A percentile compares a stretch with the other conserved stretches of the same genome.
phyloP scores from a whole-genome alignment of 2,113 vertebrate species.

The Sminthopsis crassicaudata region DNA sequence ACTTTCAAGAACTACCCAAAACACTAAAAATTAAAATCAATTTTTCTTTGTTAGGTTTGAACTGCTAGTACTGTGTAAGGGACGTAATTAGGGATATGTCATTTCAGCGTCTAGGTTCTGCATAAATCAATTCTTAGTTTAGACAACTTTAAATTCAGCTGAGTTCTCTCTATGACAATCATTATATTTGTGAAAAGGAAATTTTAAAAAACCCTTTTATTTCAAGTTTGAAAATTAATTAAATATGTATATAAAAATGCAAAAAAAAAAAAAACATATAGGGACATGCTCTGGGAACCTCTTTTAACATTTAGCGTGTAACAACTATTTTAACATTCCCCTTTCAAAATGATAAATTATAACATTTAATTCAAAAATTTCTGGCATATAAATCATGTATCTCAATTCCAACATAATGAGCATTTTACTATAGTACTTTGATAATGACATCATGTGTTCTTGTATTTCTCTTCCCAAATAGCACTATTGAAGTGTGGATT shows the following conservation, averaged over 20 bases:
- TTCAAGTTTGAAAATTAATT: slow-evolving; percentile 56
- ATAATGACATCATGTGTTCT: background rate
- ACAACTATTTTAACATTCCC: slow-evolving; percentile 57
- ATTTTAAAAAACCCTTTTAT: background rate
- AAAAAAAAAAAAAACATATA: background rate
- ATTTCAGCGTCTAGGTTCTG: background rate
- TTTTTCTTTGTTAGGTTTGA: slow-evolving; percentile 3
- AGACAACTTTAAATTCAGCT: background rate
- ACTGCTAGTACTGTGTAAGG: accelerated
- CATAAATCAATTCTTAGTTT: background rate
- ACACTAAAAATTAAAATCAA: background rate
- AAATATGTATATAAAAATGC: slow-evolving; percentile 54
- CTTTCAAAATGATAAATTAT: slow-evolving; percentile 49
- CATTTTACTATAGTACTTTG: background rate
- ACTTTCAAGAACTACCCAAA: background rate
- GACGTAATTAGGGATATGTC: background rate
- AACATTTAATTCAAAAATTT: slow-evolving; percentile 1
- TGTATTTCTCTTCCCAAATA: background rate
- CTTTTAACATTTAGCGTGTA: slow-evolving; percentile 25
- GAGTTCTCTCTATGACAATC: background rate
- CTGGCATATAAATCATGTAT: background rate
- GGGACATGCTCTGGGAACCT: background rate
- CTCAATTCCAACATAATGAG: background rate
- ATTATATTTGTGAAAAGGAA: background rate
- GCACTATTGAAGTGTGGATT: background rate